phyloP scores from a whole-genome alignment of 2,113 vertebrate species.

The Plestiodon gilberti region DNA sequence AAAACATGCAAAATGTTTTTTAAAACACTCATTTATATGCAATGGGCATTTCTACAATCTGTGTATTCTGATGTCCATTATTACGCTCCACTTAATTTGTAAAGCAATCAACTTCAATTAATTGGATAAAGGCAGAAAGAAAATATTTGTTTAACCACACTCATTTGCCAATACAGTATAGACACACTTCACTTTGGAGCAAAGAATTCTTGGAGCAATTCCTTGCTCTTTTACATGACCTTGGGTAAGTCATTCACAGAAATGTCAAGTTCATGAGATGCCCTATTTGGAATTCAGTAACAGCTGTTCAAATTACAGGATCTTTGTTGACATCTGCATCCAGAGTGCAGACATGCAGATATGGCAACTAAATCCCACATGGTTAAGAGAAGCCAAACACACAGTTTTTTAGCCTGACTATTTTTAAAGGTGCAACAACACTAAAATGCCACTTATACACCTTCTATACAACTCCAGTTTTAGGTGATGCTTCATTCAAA shows the following conservation, averaged over 20 bases:
- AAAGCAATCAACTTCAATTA: background rate
- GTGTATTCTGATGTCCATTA: background rate
- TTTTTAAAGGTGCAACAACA: background rate
- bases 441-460: background rate
- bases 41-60: background rate
- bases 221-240: background rate
- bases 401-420: background rate
- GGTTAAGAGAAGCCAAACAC: background rate
- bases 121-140: background rate
- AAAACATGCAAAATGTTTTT: background rate
- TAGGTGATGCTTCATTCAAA: background rate
- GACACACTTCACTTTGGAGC: background rate
- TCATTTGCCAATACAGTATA: background rate
- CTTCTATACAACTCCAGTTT: background rate
- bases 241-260: background rate
- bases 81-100: background rate
- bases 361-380: background rate
- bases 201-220: background rate
- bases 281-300: background rate
- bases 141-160: background rate
- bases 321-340: slow-evolving; percentile 4
- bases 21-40: slow-evolving; percentile 20
- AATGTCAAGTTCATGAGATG: background rate
- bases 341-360: background rate
- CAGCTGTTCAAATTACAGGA: background rate